These are phyloP conservation scores for Ceratotherium simum DNA, from an alignment of 2,113 vertebrate species.

Conservation along the genomic window DNA sequence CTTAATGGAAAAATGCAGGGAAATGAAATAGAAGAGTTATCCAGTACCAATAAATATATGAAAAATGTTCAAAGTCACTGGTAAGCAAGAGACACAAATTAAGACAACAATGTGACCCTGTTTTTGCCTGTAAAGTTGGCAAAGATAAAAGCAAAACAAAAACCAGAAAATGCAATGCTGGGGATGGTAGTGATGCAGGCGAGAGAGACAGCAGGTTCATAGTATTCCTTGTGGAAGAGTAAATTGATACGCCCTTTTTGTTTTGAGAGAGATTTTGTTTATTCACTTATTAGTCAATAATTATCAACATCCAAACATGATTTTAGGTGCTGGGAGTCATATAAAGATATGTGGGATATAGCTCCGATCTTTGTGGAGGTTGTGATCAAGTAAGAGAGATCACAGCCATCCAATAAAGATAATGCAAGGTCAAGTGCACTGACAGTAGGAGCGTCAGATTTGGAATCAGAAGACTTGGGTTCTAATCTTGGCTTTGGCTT, in stretches of 20 bases:
- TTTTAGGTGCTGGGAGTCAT: neutral
- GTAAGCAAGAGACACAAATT: neutral
- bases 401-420: neutral
- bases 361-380: neutral
- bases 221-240: neutral
- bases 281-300: conserved; percentile 5
- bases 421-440: neutral
- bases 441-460: neutral
- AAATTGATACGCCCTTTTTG: neutral
- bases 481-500: neutral
- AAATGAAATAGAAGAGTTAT: neutral
- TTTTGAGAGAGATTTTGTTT: neutral
- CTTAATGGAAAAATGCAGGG: neutral
- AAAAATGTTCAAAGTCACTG: neutral
- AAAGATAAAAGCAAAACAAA: neutral
- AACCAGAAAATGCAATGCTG: neutral
- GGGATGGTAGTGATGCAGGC: neutral
- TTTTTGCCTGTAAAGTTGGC: neutral
- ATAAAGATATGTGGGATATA: neutral
- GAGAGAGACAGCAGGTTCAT: neutral
- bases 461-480: neutral
- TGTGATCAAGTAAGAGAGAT: neutral
- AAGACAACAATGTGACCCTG: neutral
- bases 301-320: neutral
- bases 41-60: neutral